Evolutionary conservation across 1,140 invertebrate genomes (phyloP), one percentile per base, ranked within the genome.

Genomic region (Leucophenga varia): DNA sequence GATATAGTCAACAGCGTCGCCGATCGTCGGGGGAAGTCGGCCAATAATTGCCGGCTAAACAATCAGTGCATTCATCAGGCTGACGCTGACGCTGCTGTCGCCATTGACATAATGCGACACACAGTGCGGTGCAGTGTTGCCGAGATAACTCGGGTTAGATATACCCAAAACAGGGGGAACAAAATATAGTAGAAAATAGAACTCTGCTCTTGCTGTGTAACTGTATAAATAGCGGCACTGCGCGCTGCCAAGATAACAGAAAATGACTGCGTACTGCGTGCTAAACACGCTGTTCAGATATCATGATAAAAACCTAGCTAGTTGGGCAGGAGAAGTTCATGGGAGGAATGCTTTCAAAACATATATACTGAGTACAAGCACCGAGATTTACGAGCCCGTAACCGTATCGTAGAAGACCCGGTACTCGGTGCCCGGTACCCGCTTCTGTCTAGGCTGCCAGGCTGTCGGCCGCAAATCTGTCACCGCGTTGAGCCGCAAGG

Each of bases 91-190:
- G 30, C 39, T 48, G 61, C 55, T 65, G 55, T 61, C 61, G 63
- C 61, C 61, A 65, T 67, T 65, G 61, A 63, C 63, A 65, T 65
- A 65, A 67, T 65, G 63, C 63, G 63, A 65, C 61, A n/a, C n/a
- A n/a, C n/a, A 61, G 46, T 45, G 44, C 34, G 43, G 48, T 35
- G n/a, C n/a, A n/a, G n/a, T n/a, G n/a, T n/a, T n/a, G n/a, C n/a
- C n/a, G n/a, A n/a, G n/a, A n/a, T n/a, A n/a, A n/a, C n/a, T n/a
- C n/a, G n/a, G n/a, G 42, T 43, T 30, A 43, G 14, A 30, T 8
- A 43, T 6, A 19, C n/a, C 21, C 19, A 43, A 43, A 43, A n/a
- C n/a, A n/a, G n/a, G n/a, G n/a, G n/a, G n/a, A n/a, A n/a, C n/a
- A n/a, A n/a, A n/a, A n/a, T n/a, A n/a, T n/a, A n/a, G n/a, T n/a